A percentile compares a stretch with the other conserved stretches of the same genome.
Evolutionary conservation across 2,113 vertebrate genomes (phyloP).

Genomic region (Melierax canorus): DNA sequence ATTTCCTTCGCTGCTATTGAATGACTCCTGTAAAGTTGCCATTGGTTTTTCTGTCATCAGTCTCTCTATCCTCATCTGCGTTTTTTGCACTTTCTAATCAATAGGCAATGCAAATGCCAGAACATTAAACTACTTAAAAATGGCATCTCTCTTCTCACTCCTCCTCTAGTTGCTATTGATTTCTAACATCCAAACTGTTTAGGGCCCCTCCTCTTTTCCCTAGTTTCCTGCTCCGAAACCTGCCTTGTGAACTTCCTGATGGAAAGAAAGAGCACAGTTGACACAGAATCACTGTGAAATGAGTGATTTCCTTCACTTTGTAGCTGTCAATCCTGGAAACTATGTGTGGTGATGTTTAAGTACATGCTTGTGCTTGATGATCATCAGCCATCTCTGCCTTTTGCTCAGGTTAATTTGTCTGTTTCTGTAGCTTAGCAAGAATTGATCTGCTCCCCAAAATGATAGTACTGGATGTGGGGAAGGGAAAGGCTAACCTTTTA

Average conservation of each 20-base stretch:
- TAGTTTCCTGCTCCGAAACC: background rate
- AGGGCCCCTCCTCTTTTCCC: background rate
- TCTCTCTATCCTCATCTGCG: background rate
- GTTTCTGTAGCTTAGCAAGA: background rate
- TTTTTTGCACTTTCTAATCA: constrained; percentile 19
- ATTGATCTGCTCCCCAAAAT: background rate
- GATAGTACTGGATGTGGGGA: background rate
- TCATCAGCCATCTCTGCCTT: background rate
- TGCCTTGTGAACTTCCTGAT: background rate
- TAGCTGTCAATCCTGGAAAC: background rate
- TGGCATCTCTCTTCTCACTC: background rate
- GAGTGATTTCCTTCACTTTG: background rate
- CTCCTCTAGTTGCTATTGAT: background rate
- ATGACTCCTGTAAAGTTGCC: background rate
- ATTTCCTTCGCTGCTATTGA: background rate
- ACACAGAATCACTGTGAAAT: background rate
- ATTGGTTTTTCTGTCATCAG: constrained; percentile 25
- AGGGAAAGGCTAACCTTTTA: background rate
- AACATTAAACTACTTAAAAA: background rate
- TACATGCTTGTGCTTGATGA: background rate
- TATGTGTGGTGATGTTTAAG: background rate
- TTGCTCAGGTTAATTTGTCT: background rate
- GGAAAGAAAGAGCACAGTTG: background rate
- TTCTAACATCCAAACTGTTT: background rate
- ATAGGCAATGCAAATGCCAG: constrained; percentile 3